Percentiles rank a stretch among this genome's conserved stretches.
Evolutionary conservation across 2,888 invertebrate species (phyloP).

Genomic region (Pyrgus malvae): DNA sequence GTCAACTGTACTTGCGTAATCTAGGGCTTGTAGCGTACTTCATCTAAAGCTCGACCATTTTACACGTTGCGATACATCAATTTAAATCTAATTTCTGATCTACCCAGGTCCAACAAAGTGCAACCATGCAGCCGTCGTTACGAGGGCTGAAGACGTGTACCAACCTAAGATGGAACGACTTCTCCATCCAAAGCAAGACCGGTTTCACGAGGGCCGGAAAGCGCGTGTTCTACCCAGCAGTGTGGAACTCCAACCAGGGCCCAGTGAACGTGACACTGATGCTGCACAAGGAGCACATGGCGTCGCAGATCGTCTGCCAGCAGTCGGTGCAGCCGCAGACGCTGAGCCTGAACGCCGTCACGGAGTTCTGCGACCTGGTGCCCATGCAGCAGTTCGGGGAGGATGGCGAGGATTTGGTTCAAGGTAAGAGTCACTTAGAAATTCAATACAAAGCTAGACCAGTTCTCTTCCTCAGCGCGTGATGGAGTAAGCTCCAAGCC

Average conservation of each 20-base stretch:
- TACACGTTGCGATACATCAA: neutral
- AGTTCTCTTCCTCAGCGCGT: too few species aligned
- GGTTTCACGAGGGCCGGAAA: conserved; percentile 84
- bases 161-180: conserved; percentile 88
- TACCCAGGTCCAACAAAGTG: conserved; percentile 84
- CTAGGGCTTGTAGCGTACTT: too few species aligned
- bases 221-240: conserved; percentile 88
- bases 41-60: too few species aligned
- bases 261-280: conserved; percentile 86
- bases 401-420: conserved; percentile 84
- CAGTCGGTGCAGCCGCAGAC: conserved; percentile 83
- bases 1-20: too few species aligned
- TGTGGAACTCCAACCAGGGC: conserved; percentile 85
- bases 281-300: conserved; percentile 84
- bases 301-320: conserved; percentile 84
- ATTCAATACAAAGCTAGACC: too few species aligned
- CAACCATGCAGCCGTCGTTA: conserved; percentile 85
- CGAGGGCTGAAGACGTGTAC: conserved; percentile 87
- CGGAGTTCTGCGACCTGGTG: conserved; percentile 90
- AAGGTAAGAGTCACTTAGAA: conserved; percentile 80
- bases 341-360: conserved; percentile 86
- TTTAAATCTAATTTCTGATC: neutral
- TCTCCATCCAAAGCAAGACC: conserved; percentile 79
- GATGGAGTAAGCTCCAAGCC: too few species aligned
- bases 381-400: conserved; percentile 85